These are phyloP conservation scores for Euura saliciscinereae DNA, from an alignment of 1,140 invertebrate species.

Conservation along the genomic window DNA sequence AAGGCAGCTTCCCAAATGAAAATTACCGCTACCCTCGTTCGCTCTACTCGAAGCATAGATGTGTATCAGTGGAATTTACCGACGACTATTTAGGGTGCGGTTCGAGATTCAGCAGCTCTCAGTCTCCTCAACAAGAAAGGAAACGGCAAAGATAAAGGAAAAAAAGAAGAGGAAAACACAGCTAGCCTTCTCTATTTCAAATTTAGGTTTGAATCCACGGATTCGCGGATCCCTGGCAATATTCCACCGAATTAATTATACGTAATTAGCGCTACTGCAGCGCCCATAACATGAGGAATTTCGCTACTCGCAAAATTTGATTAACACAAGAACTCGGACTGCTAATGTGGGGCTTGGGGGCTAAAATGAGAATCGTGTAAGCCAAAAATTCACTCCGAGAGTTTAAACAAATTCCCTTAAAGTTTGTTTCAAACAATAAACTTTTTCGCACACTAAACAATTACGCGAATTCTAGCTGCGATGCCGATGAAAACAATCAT, in stretches of 20 bases:
- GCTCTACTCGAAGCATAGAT: background rate
- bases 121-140: background rate
- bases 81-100: background rate
- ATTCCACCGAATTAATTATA: background rate
- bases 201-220: no score
- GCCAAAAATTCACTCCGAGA: background rate
- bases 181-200: background rate
- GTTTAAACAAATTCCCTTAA: no score
- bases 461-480: background rate
- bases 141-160: background rate
- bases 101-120: background rate
- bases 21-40: background rate
- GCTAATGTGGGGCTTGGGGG: background rate
- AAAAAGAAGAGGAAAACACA: background rate
- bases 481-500: background rate
- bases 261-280: background rate
- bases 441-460: background rate
- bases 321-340: background rate
- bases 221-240: background rate
- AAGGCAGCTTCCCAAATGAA: slow-evolving; percentile 5
- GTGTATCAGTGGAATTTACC: slow-evolving; percentile 5
- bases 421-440: no score
- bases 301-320: background rate
- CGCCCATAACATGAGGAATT: no score
- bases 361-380: slow-evolving; percentile 7